Base-by-base conservation (phyloP, 1,140 invertebrate genomes). In the Drosophila tsacasi region DNA sequence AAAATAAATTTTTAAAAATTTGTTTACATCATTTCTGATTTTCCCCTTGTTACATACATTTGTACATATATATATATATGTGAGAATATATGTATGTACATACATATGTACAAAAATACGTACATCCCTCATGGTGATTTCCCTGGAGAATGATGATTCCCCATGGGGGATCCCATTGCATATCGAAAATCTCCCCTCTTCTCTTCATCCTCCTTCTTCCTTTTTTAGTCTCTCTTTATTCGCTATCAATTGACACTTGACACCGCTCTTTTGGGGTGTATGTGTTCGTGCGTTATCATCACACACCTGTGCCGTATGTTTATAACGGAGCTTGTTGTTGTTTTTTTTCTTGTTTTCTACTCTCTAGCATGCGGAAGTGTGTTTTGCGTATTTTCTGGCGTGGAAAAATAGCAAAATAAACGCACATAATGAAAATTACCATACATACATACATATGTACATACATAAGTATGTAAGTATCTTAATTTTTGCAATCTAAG, bases 341-440 rank as follows among this genome's bases (percentile, higher is more conserved):
- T 54, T 54, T 32, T 30, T 27, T 0, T 30, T 9, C 2, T 23
- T 21, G 17, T 52, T 19, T 32, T 25, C 12, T 35, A 54, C 21
- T 55, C 15, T 39, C 40, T 42, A 76, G 68, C 58, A 81, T 81
- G 80, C 84, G 84, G 81, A 89, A 89, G 66, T 47, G 62, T 55
- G 59, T 60, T 44, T 32, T 54, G 44, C 49, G 57, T 40, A 54
- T 17, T 65, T 47, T 32, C 19, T 55, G 35, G 35, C 55, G 59
- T 63, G 66, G 79, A 83, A 80, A 77, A 60, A 67, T 49, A 52
- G n/a, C n/a, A 37, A 35, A 15, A 65, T 19, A 66, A 37, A 44
- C 12, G 25, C 62, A 55, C 46, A 67, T 50, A 61, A 69, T 55
- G 25, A 54, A 30, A 50, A 35, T 25, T n/a, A n/a, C n/a, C n/a